A percentile compares a stretch with the other conserved stretches of the same genome.
These are phyloP conservation scores for Rhabdomys pumilio DNA, from an alignment of 2,797 vertebrate genomes.

Conservation along the genomic window DNA sequence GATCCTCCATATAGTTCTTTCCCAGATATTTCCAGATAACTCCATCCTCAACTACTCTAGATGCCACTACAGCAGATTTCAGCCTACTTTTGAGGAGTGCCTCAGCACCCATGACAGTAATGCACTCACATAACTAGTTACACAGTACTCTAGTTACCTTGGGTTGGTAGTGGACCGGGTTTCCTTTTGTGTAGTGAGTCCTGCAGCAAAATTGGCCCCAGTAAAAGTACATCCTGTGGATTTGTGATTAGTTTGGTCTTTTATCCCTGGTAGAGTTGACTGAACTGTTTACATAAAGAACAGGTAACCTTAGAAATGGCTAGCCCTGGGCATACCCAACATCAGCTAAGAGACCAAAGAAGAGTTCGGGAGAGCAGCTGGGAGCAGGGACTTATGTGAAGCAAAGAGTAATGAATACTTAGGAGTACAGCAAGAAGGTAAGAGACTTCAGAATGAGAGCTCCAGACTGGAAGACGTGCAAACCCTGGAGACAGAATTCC, in stretches of 20 bases:
- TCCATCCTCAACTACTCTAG: neutral
- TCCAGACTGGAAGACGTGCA: neutral
- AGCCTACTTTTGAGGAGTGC: neutral
- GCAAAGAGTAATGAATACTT: neutral
- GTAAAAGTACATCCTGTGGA: no score
- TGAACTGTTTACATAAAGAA: neutral
- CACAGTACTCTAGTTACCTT: no score
- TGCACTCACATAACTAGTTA: neutral
- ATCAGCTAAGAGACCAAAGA: no score
- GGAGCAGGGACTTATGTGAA: neutral
- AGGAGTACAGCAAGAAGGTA: neutral
- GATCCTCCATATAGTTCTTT: neutral
- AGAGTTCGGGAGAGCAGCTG: neutral
- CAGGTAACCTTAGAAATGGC: neutral
- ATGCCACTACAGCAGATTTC: neutral
- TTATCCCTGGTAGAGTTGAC: neutral
- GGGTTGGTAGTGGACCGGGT: neutral
- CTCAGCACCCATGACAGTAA: neutral
- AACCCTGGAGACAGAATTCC: fast-evolving
- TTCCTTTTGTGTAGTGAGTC: neutral
- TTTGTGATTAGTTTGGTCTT: neutral
- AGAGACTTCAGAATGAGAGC: neutral
- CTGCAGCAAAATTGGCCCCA: no score
- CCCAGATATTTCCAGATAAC: neutral
- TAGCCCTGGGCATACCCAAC: neutral